Base-by-base conservation (phyloP, 2,888 invertebrate species). In the Leucoma salicis region DNA sequence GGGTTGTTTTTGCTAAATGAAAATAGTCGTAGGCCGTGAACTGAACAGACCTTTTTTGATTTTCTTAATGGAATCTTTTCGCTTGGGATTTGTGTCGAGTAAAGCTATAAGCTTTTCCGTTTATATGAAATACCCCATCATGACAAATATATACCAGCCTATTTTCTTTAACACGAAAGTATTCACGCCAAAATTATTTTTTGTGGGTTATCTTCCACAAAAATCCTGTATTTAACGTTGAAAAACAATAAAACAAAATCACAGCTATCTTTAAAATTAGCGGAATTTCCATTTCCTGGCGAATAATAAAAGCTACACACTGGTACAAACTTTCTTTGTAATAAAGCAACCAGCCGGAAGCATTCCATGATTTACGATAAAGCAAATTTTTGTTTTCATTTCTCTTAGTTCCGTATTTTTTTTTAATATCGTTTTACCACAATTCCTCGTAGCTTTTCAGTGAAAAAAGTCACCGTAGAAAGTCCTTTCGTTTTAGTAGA, bases 1-100 rank as follows among this genome's bases (percentile, higher is more conserved):
- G 87, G 89, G 78, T 85, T 89, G 89, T 88, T 89, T 89, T 89
- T 89, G 87, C 88, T 89, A 88, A 89, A 88, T 89, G 88, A 89
- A 88, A 88, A 88, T 87, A 87, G 86, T 89, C 83, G 80, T 75
- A 74, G 69, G 71, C 79, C 80, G 76, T 79, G 86, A 84, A 84
- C 78, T 76, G 76, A 78, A 76, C 75, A 82, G 82, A 81, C 86
- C 84, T 88, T 89, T 87, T 89, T 89, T 88, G 86, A 88, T 89
- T 89, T 88, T 83, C 89, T 85, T 88, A 89, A 88, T 88, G 89
- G 88, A 89, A 85, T 87, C 85, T 87, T 84, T 83, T 71, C 86
- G 82, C 82, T 77, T 66, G 85, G 88, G 88, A 87, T 88, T 87
- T 86, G 79, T 78, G 80, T 84, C 73, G 78, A 78, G 82, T 73